Percentiles rank a stretch among this genome's conserved stretches.
Evolutionary conservation across 2,888 invertebrate species (phyloP).

Genomic region (Agrilus mali): DNA sequence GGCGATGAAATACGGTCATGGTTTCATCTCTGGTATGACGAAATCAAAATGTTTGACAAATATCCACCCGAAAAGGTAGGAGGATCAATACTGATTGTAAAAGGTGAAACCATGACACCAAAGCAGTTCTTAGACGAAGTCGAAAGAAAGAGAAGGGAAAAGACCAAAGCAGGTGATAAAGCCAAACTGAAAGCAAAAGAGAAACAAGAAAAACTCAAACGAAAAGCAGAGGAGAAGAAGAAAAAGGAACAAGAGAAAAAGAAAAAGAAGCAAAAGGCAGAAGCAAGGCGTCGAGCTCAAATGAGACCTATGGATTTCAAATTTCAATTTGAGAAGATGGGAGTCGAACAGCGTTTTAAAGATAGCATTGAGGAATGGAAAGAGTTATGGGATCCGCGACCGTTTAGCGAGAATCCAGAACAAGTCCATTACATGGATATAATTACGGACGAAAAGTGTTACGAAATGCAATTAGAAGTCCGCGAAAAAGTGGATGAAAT

Average conservation of each 20-base stretch:
- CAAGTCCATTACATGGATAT: slow-evolving; percentile 51
- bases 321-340: slow-evolving; percentile 21
- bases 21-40: slow-evolving; percentile 54
- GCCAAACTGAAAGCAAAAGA: slow-evolving; percentile 17
- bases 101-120: slow-evolving; percentile 46
- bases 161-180: slow-evolving; percentile 15
- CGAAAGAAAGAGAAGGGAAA: slow-evolving; percentile 22
- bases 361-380: slow-evolving; percentile 36
- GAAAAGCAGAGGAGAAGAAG: slow-evolving; percentile 35
- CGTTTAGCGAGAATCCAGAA: slow-evolving; percentile 41
- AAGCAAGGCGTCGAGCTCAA: slow-evolving; percentile 11
- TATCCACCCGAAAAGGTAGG: slow-evolving; percentile 62
- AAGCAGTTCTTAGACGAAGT: slow-evolving; percentile 41
- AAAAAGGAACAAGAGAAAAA: slow-evolving; percentile 23
- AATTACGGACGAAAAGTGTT: slow-evolving; percentile 50
- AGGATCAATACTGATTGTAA: slow-evolving; percentile 46
- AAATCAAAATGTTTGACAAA: slow-evolving; percentile 50
- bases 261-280: slow-evolving; percentile 29
- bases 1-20: slow-evolving; percentile 63
- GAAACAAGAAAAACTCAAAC: slow-evolving; percentile 17
- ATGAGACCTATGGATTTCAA: slow-evolving; percentile 11
- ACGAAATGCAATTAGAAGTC: slow-evolving; percentile 51
- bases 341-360: slow-evolving; percentile 30
- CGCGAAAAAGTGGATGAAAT: slow-evolving; percentile 56
- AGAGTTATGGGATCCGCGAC: slow-evolving; percentile 36